These are phyloP conservation scores for Euura saliciscinereae DNA, from an alignment of 1,140 invertebrate genomes.

Conservation along the genomic window DNA sequence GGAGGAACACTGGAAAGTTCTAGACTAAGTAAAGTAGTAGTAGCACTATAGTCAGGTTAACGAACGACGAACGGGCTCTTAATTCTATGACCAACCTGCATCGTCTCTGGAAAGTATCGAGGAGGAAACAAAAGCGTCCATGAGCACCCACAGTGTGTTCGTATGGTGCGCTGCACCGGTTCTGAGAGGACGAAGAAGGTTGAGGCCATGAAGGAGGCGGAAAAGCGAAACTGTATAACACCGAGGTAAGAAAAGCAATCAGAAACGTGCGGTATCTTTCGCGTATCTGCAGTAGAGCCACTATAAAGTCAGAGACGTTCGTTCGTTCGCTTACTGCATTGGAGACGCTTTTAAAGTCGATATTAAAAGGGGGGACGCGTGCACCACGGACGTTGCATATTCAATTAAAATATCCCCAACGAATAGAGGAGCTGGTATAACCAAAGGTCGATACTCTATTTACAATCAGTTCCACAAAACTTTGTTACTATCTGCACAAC, in stretches of 20 bases:
- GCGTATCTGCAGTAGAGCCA: background rate
- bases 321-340: background rate
- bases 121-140: slow-evolving; percentile 13
- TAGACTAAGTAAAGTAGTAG: no score
- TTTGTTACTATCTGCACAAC: no score
- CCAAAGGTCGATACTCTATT: no score
- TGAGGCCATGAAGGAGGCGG: slow-evolving; percentile 11
- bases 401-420: background rate
- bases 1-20: background rate
- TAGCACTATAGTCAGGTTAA: slow-evolving; percentile 35
- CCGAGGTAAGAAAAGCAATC: slow-evolving; percentile 45
- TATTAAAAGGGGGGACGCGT: background rate
- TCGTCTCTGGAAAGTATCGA: slow-evolving; percentile 27
- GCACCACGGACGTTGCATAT: background rate
- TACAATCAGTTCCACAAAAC: no score
- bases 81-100: slow-evolving; percentile 41
- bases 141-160: slow-evolving; percentile 11
- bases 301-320: background rate
- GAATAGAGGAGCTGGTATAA: background rate
- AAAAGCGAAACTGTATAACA: slow-evolving; percentile 14
- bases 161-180: slow-evolving; percentile 4
- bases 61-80: slow-evolving; percentile 50
- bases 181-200: slow-evolving; percentile 17
- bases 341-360: background rate
- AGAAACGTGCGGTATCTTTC: slow-evolving; percentile 46